A percentile compares a stretch with the other conserved stretches of the same genome.
These are phyloP conservation scores for Zygogramma bicolorata DNA, from an alignment of 2,888 invertebrate species.

Conservation along the genomic window DNA sequence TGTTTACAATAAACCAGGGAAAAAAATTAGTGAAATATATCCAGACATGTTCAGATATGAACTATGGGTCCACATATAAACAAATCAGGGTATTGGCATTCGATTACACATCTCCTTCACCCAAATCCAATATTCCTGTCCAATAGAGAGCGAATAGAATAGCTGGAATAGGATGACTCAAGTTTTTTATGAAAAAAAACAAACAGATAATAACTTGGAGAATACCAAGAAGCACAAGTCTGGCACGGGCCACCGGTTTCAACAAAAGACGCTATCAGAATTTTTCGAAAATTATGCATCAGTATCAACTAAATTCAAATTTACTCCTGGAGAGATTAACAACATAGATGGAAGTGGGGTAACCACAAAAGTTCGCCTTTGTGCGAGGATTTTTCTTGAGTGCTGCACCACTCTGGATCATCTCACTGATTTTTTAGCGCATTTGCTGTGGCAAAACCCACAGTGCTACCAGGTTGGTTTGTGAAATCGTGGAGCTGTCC, in stretches of 20 bases:
- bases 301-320: conserved; percentile 18
- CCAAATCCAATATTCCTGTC: conserved; percentile 22
- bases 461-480: no score
- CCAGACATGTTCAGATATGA: conserved; percentile 37
- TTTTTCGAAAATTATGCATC: neutral
- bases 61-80: conserved; percentile 39
- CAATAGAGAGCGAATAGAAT: conserved; percentile 17
- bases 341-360: neutral
- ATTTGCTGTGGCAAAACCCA: no score
- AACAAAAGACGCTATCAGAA: neutral
- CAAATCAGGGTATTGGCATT: conserved; percentile 33
- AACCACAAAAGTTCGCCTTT: no score
- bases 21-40: conserved; percentile 35
- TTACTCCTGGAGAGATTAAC: neutral
- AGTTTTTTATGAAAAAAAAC: conserved; percentile 37
- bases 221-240: conserved; percentile 37
- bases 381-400: no score
- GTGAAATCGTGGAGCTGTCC: no score
- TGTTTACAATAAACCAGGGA: conserved; percentile 28
- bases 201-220: conserved; percentile 14
- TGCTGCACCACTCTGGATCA: no score
- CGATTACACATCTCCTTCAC: conserved; percentile 33
- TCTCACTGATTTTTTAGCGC: no score
- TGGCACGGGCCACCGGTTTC: neutral
- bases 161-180: conserved; percentile 38